Evolutionary conservation across 37 sponge, comb jelly and placozoan species (phyloP).

Genomic region (Chondrilla cf. caribensis): DNA sequence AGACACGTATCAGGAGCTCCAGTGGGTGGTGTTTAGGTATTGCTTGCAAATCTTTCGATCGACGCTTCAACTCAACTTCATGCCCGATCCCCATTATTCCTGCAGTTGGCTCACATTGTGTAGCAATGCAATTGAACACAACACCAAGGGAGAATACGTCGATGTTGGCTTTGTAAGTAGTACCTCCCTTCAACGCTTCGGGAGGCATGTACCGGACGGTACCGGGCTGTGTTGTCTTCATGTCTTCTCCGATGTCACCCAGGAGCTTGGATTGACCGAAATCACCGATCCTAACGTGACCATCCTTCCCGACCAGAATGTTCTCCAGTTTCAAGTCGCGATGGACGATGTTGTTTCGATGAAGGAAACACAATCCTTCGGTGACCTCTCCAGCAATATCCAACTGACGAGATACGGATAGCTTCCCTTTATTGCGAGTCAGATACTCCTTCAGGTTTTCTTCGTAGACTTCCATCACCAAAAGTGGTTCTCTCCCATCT

Average conservation of each 20-base stretch:
- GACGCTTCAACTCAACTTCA: background rate
- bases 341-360: background rate
- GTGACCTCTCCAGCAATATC: background rate
- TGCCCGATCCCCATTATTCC: background rate
- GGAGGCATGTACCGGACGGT: conserved; percentile 14
- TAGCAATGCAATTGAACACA: background rate
- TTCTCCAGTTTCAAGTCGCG: conserved; percentile 25
- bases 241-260: conserved; percentile 1
- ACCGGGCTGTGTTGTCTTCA: background rate
- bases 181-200: background rate
- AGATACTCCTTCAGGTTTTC: conserved; percentile 16
- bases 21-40: background rate
- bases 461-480: background rate
- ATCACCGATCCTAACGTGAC: conserved; percentile 38
- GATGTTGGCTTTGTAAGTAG: background rate
- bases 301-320: conserved; percentile 39
- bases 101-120: background rate
- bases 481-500: background rate
- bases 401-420: background rate
- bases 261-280: conserved; percentile 45
- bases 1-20: background rate
- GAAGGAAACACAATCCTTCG: background rate
- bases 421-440: background rate
- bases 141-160: conserved; percentile 15
- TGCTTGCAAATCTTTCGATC: background rate